Evolutionary conservation across 2,113 vertebrate species (phyloP), one percentile per base, ranked within the genome.

Genomic region (Butorides virescens): DNA sequence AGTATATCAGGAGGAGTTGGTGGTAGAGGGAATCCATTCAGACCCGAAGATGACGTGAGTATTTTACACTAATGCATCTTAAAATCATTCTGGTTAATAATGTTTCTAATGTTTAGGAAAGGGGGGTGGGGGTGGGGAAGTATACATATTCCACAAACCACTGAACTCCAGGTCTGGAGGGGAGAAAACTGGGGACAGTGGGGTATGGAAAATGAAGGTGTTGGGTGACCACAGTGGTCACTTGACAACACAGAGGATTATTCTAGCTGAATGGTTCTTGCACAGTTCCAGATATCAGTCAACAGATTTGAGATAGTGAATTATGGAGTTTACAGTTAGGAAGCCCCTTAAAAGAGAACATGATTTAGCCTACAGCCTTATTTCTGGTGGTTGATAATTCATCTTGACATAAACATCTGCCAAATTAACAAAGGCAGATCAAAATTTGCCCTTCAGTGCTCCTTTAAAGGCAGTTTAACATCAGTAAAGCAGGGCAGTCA

Each of bases 1-100:
- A 99, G 99, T 98, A 99, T 99, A 98, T 99, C 99, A 46, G 99
- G 99, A 97, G 99, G 99, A 96, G 98, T 99, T 52, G 99, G 99
- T 65, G 99, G 99, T 26, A 99, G 99, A 97, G 99, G 99, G 93
- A 99, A 99, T 92, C 99, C 99, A 39, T 99, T 99, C 95, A 99
- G 96, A 91, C 99, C 99, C 75, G 99, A 99, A 37, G 99, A 99
- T 90, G 99, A 99, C 92, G 99, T 99, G 98, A 97, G 98, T 98
- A 94, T 97, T 97, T 76, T 80, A 56, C 66, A 42, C 30, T 88
- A 80, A 52, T 52, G 20, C 16, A 58, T 72, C 34, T 82, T 94
- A 63, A 94, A 93, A 92, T n/a, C 5, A 5, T 61, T 82, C 36
- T 81, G 52, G 71, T 81, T 32, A 30, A 7, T 58, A 62, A 42